Conservation (phyloP, 2,113 vertebrate species). For the Rhynchopsitta pachyrhyncha region DNA sequence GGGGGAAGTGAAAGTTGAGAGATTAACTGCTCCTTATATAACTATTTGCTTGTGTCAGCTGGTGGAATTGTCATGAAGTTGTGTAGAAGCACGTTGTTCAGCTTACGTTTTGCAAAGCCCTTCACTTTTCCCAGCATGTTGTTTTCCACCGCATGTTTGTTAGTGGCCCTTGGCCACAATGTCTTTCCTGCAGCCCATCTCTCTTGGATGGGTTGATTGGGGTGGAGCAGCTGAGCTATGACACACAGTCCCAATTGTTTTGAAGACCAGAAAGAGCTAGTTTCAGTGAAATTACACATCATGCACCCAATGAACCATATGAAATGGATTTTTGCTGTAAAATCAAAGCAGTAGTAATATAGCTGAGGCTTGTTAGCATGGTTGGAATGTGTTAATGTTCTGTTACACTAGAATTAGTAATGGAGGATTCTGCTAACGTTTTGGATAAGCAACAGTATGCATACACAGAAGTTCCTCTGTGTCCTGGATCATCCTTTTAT, state of each 20-base stretch:
- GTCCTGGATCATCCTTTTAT: constrained; percentile 11
- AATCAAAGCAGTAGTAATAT: not conserved
- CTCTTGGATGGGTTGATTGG: not conserved
- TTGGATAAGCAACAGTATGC: constrained; percentile 2
- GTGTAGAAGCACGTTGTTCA: not conserved
- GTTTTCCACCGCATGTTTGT: not conserved
- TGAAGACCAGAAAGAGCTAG: not conserved
- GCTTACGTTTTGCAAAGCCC: not conserved
- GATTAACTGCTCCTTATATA: not conserved
- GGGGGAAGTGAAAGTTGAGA: not conserved
- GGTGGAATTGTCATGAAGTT: not conserved
- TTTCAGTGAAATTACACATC: not conserved
- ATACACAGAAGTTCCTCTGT: constrained; percentile 15
- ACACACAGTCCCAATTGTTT: not conserved
- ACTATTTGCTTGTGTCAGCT: not conserved
- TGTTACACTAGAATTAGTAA: constrained; percentile 11
- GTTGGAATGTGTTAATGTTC: constrained; percentile 4
- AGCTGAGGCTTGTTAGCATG: not conserved
- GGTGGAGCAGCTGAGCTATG: not conserved
- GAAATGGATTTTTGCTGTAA: not conserved
- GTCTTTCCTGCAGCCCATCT: not conserved
- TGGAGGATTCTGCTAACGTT: not conserved
- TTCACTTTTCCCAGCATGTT: not conserved
- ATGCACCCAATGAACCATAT: not conserved
- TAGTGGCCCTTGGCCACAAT: not conserved